Base-by-base conservation (phyloP, 2,113 vertebrate species). In the Notarius quadriscutis region DNA sequence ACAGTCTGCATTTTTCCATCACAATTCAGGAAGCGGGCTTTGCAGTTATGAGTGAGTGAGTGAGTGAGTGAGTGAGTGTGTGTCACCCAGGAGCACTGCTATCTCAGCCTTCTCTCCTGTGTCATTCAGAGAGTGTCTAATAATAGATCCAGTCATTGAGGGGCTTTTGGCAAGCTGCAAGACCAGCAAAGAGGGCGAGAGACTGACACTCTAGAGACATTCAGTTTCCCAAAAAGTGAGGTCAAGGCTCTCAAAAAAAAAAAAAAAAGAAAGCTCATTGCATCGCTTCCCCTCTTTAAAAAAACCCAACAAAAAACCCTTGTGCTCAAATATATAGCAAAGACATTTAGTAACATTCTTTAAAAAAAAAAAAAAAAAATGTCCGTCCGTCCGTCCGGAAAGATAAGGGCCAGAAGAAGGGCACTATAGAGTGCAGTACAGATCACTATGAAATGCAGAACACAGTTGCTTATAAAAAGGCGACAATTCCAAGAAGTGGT, bases 81-180 rank as follows among this genome's bases (percentile, higher is more conserved):
- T 34, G 34, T 34, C 34, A 18, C 58, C 41, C 69, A 83, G 69
- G 69, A 57, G 50, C 65, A 65, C n/a, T 87, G 74, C 62, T 41
- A 62, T 27, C 87, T 87, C 51, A 87, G 72, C 87, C 51, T 20
- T 30, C 14, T 51, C 88, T 84, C 85, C 55, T 72, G 51, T 86
- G 57, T 86, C 85, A 86, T 67, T 86, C 69, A 83, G 75, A 86
- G 81, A 83, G 79, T 41, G 83, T 60, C 88, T 89, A 89, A 86
- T 83, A 84, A 86, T 89, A 86, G 84, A 69, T 8, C 71, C 88
- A 18, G 67, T 86, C 72, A 86, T 60, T 51, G 75, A 69, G 84
- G 48, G 80, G 81, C 77, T 41, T 79, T 81, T 55, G 75, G 30
- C 12, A 65, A 72, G 57, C n/a, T 14, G 69, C 53, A 60, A 75